Evolutionary conservation across 2,113 vertebrate species (phyloP).

Genomic region (Gambusia affinis): DNA sequence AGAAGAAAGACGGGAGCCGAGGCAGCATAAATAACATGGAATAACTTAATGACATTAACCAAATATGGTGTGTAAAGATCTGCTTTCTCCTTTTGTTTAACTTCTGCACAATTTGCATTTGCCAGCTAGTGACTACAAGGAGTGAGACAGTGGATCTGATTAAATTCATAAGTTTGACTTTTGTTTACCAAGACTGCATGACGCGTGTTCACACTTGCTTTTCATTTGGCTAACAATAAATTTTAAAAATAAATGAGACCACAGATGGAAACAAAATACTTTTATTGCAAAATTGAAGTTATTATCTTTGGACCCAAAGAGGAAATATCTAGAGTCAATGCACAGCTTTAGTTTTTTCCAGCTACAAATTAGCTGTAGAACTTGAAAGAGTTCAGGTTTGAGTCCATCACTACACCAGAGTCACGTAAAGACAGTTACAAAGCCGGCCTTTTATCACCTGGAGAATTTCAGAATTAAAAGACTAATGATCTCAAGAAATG

Average conservation of each 20-base stretch:
- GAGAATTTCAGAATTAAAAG: too few species aligned
- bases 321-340: too few species aligned
- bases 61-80: constrained; percentile 67
- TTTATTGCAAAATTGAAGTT: neutral
- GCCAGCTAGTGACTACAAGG: constrained; percentile 37
- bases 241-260: neutral
- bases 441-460: too few species aligned
- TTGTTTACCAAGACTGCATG: neutral
- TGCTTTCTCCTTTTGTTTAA: constrained; percentile 49
- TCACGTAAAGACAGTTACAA: too few species aligned
- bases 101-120: constrained; percentile 72
- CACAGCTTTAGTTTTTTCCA: too few species aligned
- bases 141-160: neutral
- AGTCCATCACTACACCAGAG: too few species aligned
- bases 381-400: too few species aligned
- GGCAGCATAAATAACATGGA: constrained; percentile 42
- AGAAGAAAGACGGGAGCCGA: constrained; percentile 2
- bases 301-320: too few species aligned
- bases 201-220: neutral
- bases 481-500: too few species aligned
- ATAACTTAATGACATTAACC: constrained; percentile 69
- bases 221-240: neutral
- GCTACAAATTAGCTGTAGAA: too few species aligned
- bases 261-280: constrained; percentile 12
- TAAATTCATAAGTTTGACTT: neutral